Evolutionary conservation across 2,888 invertebrate species (phyloP).

Genomic region (Argynnis bischoffii): DNA sequence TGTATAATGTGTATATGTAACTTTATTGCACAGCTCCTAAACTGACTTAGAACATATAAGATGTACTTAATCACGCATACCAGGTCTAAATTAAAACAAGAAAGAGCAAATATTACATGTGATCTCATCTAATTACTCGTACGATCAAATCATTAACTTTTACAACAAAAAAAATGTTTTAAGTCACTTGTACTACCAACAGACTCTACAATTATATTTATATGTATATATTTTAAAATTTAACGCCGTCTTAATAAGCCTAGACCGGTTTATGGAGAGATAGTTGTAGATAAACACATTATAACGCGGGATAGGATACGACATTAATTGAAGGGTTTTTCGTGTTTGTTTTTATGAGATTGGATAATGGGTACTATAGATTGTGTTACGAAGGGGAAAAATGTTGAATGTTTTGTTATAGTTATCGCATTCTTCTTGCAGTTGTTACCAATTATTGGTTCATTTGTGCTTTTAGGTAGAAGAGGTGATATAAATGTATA

Average conservation of each 20-base stretch:
- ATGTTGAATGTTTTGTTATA: not conserved
- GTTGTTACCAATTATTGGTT: no score
- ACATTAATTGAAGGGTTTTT: constrained; percentile 25
- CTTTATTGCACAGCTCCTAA: no score
- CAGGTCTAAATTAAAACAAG: no score
- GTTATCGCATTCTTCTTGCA: no score
- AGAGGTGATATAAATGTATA: no score
- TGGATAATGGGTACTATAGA: constrained; percentile 12
- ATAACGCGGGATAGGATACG: constrained; percentile 14
- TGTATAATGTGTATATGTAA: no score
- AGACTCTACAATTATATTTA: not conserved
- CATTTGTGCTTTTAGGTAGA: no score
- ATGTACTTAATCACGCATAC: no score
- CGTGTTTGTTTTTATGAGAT: constrained; percentile 21
- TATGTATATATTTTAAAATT: constrained; percentile 38
- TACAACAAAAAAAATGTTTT: not conserved
- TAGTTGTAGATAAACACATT: constrained; percentile 31
- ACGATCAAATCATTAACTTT: no score
- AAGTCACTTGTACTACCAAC: not conserved
- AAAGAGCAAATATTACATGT: no score
- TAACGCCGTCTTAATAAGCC: constrained; percentile 46
- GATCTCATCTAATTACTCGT: no score
- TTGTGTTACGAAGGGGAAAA: constrained; percentile 17
- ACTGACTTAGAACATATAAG: no score
- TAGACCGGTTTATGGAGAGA: constrained; percentile 41